Conservation (phyloP, 2,113 vertebrate genomes). For the Morone saxatilis region DNA sequence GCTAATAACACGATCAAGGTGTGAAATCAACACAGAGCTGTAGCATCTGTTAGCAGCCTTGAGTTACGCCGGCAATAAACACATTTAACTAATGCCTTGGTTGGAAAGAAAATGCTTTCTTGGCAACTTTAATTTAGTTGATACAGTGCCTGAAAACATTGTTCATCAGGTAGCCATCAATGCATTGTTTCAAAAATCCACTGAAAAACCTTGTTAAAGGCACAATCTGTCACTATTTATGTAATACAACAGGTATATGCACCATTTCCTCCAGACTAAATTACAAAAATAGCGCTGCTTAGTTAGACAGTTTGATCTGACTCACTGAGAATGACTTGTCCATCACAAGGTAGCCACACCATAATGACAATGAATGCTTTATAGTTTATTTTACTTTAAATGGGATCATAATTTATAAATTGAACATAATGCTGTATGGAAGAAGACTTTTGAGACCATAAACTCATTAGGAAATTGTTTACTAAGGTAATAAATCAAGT, state of each 20-base stretch:
- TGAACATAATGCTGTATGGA: too few species aligned
- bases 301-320: too few species aligned
- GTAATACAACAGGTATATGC: not conserved
- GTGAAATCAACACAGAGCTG: conserved; percentile 55
- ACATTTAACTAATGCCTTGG: not conserved
- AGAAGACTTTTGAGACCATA: too few species aligned
- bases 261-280: not conserved
- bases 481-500: too few species aligned
- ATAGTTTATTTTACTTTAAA: too few species aligned
- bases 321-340: too few species aligned
- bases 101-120: conserved; percentile 6
- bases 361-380: too few species aligned
- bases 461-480: too few species aligned
- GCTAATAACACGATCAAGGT: conserved; percentile 47
- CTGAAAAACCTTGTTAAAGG: not conserved
- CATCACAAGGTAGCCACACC: too few species aligned
- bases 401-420: too few species aligned
- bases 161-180: not conserved
- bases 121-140: not conserved
- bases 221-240: not conserved
- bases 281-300: too few species aligned
- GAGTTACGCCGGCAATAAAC: not conserved
- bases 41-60: conserved; percentile 49
- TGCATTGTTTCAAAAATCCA: not conserved
- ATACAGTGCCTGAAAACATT: not conserved